Conservation (phyloP, 2,113 vertebrate genomes). For the Gallinago paraguaiae region DNA sequence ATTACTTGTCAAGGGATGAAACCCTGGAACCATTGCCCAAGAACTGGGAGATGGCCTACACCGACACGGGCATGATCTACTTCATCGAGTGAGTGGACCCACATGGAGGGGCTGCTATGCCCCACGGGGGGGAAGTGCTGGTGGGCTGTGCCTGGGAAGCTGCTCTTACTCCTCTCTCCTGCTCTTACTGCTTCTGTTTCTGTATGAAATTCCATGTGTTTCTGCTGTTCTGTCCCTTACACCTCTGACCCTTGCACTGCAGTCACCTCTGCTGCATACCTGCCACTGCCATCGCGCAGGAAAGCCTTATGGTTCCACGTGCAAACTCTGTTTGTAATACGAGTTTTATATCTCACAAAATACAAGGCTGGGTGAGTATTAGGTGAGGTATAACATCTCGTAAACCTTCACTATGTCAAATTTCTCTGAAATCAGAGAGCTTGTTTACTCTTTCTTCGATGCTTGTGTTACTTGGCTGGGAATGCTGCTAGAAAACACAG, state of each 20-base stretch:
- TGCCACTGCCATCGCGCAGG: accelerated
- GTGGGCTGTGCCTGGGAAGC: not conserved
- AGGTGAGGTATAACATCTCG: not conserved
- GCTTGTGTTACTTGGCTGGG: not conserved
- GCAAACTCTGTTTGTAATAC: not conserved
- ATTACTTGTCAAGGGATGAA: conserved; percentile 87
- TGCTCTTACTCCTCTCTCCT: not conserved
- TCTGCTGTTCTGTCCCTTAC: not conserved
- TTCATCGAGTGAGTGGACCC: conserved; percentile 93
- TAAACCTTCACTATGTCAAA: not conserved
- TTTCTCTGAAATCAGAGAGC: not conserved
- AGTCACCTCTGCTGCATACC: accelerated
- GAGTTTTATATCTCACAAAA: not conserved
- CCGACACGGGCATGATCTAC: conserved; percentile 96
- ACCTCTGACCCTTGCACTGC: too few relatives aligned
- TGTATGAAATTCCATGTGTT: not conserved
- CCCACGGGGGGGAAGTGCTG: not conserved
- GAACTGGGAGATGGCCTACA: conserved; percentile 99
- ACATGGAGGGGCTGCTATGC: not conserved
- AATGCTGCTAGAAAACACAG: not conserved
- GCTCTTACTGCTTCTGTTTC: not conserved
- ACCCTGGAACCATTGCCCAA: conserved; percentile 90
- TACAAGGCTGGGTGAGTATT: not conserved
- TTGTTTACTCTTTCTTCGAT: not conserved
- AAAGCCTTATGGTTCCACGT: not conserved